These are phyloP conservation scores for Sminthurinus aureus DNA, from an alignment of 2,888 invertebrate species.

Conservation along the genomic window DNA sequence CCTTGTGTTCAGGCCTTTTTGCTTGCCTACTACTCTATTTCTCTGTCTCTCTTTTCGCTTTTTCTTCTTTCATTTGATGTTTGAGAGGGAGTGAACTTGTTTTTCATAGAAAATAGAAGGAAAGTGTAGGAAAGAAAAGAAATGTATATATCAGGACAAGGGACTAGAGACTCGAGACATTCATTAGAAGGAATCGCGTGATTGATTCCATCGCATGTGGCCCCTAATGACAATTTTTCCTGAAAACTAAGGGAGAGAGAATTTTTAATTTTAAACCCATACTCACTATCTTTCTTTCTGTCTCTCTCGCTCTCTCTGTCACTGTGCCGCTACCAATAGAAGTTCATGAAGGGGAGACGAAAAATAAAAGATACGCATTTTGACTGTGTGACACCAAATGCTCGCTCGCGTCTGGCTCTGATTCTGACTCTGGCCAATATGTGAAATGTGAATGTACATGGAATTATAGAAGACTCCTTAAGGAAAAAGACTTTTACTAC, in stretches of 20 bases:
- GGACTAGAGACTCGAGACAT: conserved; percentile 43
- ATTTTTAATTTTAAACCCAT: conserved; percentile 40
- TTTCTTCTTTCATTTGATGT: background rate
- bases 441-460: background rate
- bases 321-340: background rate
- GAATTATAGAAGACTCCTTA: conserved; percentile 11
- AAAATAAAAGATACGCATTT: conserved; percentile 7
- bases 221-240: conserved; percentile 59
- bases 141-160: too few species aligned
- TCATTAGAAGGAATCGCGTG: conserved; percentile 54
- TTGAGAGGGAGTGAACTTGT: conserved; percentile 17
- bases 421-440: background rate
- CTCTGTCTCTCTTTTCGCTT: conserved; percentile 12
- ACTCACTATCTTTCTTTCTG: conserved; percentile 1
- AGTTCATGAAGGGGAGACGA: conserved; percentile 22
- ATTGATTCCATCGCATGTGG: conserved; percentile 60
- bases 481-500: conserved; percentile 24
- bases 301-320: too few species aligned
- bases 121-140: background rate
- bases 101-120: conserved; percentile 13
- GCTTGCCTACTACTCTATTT: too few species aligned
- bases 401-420: background rate
- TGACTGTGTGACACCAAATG: conserved; percentile 13
- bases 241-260: conserved; percentile 42
- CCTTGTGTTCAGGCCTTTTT: too few species aligned